Conservation (phyloP, 2,113 vertebrate genomes). For the Ictidomys tridecemlineatus region DNA sequence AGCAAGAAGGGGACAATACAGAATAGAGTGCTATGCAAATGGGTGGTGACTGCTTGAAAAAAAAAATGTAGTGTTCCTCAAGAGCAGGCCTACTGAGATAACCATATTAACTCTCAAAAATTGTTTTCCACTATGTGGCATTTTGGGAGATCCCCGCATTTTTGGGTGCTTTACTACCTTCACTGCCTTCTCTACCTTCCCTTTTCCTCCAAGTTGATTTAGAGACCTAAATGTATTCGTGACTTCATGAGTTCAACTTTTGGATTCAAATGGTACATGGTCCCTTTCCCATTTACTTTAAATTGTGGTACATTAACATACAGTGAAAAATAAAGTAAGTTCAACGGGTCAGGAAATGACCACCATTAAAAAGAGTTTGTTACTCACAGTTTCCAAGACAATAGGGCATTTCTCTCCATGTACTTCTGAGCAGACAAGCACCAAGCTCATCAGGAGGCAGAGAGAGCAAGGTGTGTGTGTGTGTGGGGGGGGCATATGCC, state of each 20-base stretch:
- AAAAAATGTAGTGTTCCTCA: not conserved
- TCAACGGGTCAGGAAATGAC: not conserved
- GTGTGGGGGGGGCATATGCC: not conserved
- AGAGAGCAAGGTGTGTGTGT: not conserved
- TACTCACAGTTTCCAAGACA: not conserved
- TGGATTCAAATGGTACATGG: not conserved
- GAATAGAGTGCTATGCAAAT: not conserved
- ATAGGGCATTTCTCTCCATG: not conserved
- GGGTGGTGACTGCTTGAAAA: not conserved
- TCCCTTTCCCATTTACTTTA: not conserved
- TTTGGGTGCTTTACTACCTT: not conserved
- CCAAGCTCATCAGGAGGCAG: not conserved
- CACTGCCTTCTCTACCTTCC: too few species aligned
- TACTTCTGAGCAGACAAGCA: too few species aligned
- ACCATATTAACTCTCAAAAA: not conserved
- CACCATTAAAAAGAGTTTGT: not conserved
- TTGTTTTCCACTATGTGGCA: too few species aligned
- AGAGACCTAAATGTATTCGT: not conserved
- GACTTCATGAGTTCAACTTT: not conserved
- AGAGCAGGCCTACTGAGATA: too few species aligned
- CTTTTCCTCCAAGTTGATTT: not conserved
- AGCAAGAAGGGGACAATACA: not conserved
- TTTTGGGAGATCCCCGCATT: not conserved
- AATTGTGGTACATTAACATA: not conserved
- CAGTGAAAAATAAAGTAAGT: not conserved